phyloP scores from a whole-genome alignment of 2,797 vertebrate genomes.

The Lemur catta region DNA sequence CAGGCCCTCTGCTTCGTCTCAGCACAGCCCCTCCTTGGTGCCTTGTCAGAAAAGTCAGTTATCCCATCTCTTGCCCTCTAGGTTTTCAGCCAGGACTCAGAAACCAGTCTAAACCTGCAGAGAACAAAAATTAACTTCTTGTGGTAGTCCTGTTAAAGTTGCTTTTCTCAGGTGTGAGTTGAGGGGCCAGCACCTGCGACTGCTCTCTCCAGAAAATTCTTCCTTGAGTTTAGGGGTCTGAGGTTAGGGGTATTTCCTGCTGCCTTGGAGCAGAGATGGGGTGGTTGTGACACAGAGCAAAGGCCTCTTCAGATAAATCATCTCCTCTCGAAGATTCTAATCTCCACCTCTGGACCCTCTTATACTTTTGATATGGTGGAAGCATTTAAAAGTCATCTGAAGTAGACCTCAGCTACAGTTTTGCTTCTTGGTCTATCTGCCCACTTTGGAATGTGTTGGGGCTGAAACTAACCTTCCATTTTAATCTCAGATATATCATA shows the following conservation, averaged over 20 bases:
- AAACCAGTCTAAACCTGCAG: not conserved
- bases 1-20: not conserved
- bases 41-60: not conserved
- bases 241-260: not conserved
- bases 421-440: not conserved
- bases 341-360: not conserved
- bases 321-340: not conserved
- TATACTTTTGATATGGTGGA: not conserved
- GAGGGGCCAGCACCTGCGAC: not conserved
- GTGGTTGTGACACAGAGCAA: not conserved
- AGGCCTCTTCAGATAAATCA: not conserved
- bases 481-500: not conserved
- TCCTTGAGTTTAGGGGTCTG: not conserved
- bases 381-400: not conserved
- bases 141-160: not conserved
- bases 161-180: not conserved
- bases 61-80: not conserved
- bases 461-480: conserved; percentile 1
- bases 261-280: not conserved
- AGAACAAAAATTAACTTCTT: not conserved
- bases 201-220: not conserved
- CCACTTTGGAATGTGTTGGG: not conserved
- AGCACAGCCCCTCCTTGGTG: not conserved
- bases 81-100: not conserved
- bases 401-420: not conserved